Percentiles rank a stretch among this genome's conserved stretches.
Conservation (phyloP, 2,888 invertebrate species). For the Cynaeus angustus region DNA sequence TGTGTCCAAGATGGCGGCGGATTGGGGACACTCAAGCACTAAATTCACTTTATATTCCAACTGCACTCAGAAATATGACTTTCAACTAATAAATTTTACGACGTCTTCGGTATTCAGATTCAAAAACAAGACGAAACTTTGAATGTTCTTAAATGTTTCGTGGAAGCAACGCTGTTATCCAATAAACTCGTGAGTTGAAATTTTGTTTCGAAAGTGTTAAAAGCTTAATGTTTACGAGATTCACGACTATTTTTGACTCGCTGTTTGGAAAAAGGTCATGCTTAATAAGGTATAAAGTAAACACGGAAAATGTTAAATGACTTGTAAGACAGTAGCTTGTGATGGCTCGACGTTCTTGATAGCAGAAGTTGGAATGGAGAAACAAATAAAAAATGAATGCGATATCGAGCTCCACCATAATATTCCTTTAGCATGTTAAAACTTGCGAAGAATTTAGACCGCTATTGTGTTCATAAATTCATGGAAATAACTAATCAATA, state of each 20-base stretch:
- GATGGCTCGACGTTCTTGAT: not conserved
- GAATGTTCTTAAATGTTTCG: not conserved
- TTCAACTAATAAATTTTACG: slow-evolving; percentile 11
- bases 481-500: slow-evolving; percentile 1
- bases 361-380: not conserved
- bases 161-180: slow-evolving; percentile 2
- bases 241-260: not conserved
- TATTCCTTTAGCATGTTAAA: not conserved
- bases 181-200: slow-evolving; percentile 6
- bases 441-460: slow-evolving; percentile 9
- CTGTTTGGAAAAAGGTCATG: slow-evolving; percentile 24
- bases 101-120: slow-evolving; percentile 9
- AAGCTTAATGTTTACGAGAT: not conserved
- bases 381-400: not conserved
- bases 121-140: not conserved
- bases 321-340: slow-evolving; percentile 27
- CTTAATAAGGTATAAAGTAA: slow-evolving; percentile 32
- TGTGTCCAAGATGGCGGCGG: too few relatives aligned
- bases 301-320: slow-evolving; percentile 36
- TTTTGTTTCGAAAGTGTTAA: slow-evolving; percentile 18
- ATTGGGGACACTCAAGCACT: not conserved
- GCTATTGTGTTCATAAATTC: slow-evolving; percentile 1
- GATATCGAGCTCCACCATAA: not conserved
- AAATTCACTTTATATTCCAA: slow-evolving; percentile 9
- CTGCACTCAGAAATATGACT: slow-evolving; percentile 5